Evolutionary conservation across 1,140 invertebrate species (phyloP).

Genomic region (Sipha flava): DNA sequence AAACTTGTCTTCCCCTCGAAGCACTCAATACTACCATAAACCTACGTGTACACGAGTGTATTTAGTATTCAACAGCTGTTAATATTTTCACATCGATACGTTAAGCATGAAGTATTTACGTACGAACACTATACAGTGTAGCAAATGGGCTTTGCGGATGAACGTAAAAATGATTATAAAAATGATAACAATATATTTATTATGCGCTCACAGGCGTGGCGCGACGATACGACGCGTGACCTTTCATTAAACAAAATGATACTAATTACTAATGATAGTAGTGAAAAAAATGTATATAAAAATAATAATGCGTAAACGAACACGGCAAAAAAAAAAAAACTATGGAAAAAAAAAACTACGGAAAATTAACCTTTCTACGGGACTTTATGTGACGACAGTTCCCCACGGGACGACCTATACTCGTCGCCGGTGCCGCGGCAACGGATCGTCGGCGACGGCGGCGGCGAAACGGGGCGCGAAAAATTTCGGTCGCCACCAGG

Average conservation of each 20-base stretch:
- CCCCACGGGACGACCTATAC: conserved; percentile 18
- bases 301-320: not conserved
- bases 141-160: no score
- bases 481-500: conserved; percentile 13
- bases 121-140: not conserved
- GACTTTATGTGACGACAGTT: not conserved
- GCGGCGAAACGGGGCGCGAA: not conserved
- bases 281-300: not conserved
- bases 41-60: no score
- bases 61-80: no score
- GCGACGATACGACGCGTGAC: conserved; percentile 13
- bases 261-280: conserved; percentile 7
- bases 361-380: conserved; percentile 25
- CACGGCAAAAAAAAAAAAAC: not conserved
- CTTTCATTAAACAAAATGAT: conserved; percentile 24
- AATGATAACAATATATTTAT: not conserved
- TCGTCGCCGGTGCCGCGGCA: not conserved
- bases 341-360: not conserved
- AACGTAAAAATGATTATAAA: not conserved
- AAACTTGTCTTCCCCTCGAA: no score
- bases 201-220: not conserved
- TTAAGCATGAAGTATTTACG: not conserved
- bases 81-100: no score
- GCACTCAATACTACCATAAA: no score
- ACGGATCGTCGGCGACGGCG: not conserved